Percentiles rank a stretch among this genome's conserved stretches.
phyloP scores from a whole-genome alignment of 2,797 vertebrate species.

The Sebastes cheni region DNA sequence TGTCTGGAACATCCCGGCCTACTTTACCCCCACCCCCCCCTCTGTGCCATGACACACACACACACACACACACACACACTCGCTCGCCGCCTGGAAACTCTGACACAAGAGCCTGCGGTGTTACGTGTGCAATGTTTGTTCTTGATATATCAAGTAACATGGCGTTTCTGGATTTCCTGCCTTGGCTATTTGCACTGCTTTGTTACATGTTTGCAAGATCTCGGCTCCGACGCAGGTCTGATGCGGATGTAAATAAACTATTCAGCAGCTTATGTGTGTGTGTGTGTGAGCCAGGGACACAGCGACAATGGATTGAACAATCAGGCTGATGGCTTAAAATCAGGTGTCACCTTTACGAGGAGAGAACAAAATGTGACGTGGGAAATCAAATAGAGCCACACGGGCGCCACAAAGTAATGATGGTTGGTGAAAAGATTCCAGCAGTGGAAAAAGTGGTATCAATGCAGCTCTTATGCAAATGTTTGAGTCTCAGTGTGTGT shows the following conservation, averaged over 20 bases:
- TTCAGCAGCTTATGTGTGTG: neutral
- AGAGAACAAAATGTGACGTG: neutral
- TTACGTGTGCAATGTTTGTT: slow-evolving; percentile 58
- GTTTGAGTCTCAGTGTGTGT: neutral
- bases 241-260: slow-evolving; percentile 14
- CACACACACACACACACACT: slow-evolving; percentile 25
- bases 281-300: neutral
- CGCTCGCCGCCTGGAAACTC: slow-evolving; percentile 62
- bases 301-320: neutral
- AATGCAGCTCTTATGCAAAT: neutral
- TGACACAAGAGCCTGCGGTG: slow-evolving; percentile 67
- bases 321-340: slow-evolving; percentile 32
- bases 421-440: neutral
- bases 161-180: slow-evolving; percentile 47
- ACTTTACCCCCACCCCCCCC: slow-evolving; percentile 73
- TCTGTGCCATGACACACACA: slow-evolving; percentile 16
- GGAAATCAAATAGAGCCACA: neutral
- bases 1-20: slow-evolving; percentile 88
- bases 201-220: slow-evolving; percentile 2
- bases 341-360: slow-evolving; percentile 11
- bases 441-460: neutral
- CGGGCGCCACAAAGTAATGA: neutral
- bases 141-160: slow-evolving; percentile 58
- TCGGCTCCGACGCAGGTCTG: neutral
- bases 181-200: slow-evolving; percentile 5